phyloP scores from a whole-genome alignment of 1,140 invertebrate genomes.

The Metopolophium dirhodum region DNA sequence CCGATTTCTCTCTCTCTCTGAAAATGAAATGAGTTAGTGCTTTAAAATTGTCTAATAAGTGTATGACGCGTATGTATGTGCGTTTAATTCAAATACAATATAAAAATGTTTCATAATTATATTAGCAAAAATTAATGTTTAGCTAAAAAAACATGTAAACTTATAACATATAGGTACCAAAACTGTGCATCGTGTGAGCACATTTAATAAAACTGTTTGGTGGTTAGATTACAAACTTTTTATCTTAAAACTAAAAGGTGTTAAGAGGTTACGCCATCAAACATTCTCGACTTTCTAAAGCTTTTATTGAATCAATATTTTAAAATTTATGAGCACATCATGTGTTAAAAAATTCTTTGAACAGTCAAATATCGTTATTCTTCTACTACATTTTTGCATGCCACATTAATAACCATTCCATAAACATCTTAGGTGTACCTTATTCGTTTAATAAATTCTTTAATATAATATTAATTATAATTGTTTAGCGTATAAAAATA shows the following conservation, averaged over 20 bases:
- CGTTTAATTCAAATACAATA: not conserved
- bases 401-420: not conserved
- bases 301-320: constrained; percentile 18
- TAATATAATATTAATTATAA: too few relatives aligned
- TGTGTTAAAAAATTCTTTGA: not conserved
- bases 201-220: not conserved
- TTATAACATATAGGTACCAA: not conserved
- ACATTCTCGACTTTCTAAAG: not conserved
- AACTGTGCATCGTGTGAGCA: not conserved
- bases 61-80: not conserved
- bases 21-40: not conserved
- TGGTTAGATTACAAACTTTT: not conserved
- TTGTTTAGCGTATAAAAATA: too few relatives aligned
- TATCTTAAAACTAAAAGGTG: not conserved
- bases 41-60: not conserved
- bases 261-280: not conserved
- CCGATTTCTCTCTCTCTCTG: not conserved
- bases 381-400: not conserved
- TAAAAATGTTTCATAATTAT: not conserved
- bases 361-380: not conserved
- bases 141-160: not conserved
- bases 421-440: not conserved
- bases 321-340: not conserved
- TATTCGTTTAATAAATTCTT: too few relatives aligned
- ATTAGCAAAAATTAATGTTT: not conserved